Evolutionary conservation across 2,888 invertebrate species (phyloP).

Genomic region (Parascotia fuliginaria): DNA sequence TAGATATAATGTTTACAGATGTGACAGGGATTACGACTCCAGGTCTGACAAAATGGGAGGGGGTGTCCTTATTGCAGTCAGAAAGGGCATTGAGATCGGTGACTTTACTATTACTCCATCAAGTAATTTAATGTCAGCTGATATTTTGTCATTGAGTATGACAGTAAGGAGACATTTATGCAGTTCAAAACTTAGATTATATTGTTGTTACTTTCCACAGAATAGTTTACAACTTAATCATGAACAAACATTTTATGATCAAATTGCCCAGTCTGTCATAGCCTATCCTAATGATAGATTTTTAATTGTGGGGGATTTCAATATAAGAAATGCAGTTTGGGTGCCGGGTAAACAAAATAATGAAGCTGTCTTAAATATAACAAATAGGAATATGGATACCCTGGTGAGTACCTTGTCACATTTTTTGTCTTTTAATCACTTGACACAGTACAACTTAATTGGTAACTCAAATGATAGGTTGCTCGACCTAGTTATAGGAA

Average conservation of each 20-base stretch:
- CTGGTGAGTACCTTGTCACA: background rate
- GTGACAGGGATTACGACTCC: conserved; percentile 7
- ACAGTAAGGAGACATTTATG: background rate
- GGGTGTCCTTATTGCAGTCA: conserved; percentile 7
- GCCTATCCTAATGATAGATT: no score
- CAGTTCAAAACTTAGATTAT: background rate
- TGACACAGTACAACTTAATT: background rate
- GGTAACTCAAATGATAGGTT: conserved; percentile 3
- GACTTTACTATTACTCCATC: background rate
- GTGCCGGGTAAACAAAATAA: background rate
- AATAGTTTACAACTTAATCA: background rate
- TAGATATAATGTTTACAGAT: conserved; percentile 6
- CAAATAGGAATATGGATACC: background rate
- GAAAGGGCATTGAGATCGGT: background rate
- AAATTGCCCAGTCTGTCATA: no score
- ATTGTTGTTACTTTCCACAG: conserved; percentile 9
- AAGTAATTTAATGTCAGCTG: background rate
- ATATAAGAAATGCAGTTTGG: background rate
- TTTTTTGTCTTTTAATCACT: conserved; percentile 3
- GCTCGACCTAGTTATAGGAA: conserved; percentile 6
- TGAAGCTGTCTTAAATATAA: background rate
- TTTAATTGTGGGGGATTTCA: background rate
- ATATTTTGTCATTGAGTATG: conserved; percentile 1
- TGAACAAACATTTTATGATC: background rate
- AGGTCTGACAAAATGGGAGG: conserved; percentile 9